Evolutionary conservation across 1,140 invertebrate genomes (phyloP).

Genomic region (Bombus sylvicola): DNA sequence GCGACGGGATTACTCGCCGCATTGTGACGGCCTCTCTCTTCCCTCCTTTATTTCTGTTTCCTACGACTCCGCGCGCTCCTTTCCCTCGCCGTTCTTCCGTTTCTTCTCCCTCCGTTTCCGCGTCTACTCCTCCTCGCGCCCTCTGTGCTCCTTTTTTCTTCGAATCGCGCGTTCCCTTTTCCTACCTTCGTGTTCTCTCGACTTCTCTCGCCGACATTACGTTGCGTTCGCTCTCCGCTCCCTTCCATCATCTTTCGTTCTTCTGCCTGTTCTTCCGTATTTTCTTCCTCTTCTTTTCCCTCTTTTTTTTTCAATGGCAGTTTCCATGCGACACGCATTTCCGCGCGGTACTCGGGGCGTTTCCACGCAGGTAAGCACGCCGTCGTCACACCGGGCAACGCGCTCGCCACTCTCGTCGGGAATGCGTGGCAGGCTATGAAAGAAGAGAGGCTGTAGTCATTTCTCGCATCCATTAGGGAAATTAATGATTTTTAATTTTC

Average conservation of each 20-base stretch:
- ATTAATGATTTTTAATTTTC: conserved; percentile 74
- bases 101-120: conserved; percentile 39
- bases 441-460: conserved; percentile 57
- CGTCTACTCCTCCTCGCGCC: conserved; percentile 4
- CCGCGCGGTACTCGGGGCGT: conserved; percentile 18
- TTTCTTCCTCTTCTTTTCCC: not conserved
- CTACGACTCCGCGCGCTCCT: not conserved
- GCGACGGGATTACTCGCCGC: conserved; percentile 67
- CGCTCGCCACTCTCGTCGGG: conserved; percentile 42
- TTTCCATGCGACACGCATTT: conserved; percentile 44
- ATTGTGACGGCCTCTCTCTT: conserved; percentile 55
- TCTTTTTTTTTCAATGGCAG: not conserved
- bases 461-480: conserved; percentile 72
- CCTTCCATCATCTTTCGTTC: not conserved
- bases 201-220: not conserved
- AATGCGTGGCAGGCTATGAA: conserved; percentile 54
- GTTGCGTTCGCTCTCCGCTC: not conserved
- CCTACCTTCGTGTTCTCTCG: not conserved
- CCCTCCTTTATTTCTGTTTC: conserved; percentile 18
- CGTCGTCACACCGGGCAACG: conserved; percentile 26
- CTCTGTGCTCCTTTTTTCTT: conserved; percentile 9
- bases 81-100: conserved; percentile 38
- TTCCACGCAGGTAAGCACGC: conserved; percentile 55
- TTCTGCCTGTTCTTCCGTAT: conserved; percentile 1
- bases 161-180: not conserved